Evolutionary conservation across 2,797 vertebrate genomes (phyloP), one percentile per base, ranked within the genome.

Genomic region (Enteromius unitaeniatus): DNA sequence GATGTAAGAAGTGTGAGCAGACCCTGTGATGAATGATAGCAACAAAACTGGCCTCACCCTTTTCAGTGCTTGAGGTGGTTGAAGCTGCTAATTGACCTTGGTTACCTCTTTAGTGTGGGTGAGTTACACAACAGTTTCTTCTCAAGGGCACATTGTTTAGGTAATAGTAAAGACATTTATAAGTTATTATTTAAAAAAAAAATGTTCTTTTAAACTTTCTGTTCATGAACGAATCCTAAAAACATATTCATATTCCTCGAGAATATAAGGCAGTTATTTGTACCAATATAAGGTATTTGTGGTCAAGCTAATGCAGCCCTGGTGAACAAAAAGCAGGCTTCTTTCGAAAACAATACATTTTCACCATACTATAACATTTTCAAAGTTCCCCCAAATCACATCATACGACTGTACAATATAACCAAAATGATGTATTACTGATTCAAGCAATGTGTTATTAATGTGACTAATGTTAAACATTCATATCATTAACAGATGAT

Each of bases 1-100:
- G 69, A 62, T 81, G 79, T 19, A 37, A 64, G 58, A 58, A 73
- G 68, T 81, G 68, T 73, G 53, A 72, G 47, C 53, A 81, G 40
- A 31, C 17, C 60, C 2, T 73, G 26, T 81, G 53, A 81, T 81
- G 79, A 28, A 73, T 62, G 40, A 45, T 47, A 11, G 53, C 51
- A 45, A 47, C 37, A 47, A n/a, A 34, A 23, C 58, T 49, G 37
- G 53, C 23, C 67, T 15, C 53, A 26, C 10, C 17, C 10, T 40
- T 37, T 69, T 23, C 49, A 69, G 34, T n/a, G 49, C 37, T 40
- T 19, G 45, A 34, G 28, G 2, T 3, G 51, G 26, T 51, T 73
- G 26, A 73, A 31, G 10, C 15, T 49, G 47, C 70, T 21, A 51
- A 31, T 45, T 26, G 14, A 26, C 26, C 23, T 19, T 53, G 15